Base-by-base conservation (phyloP, 2,797 vertebrate species). In the Aldrovandia affinis region DNA sequence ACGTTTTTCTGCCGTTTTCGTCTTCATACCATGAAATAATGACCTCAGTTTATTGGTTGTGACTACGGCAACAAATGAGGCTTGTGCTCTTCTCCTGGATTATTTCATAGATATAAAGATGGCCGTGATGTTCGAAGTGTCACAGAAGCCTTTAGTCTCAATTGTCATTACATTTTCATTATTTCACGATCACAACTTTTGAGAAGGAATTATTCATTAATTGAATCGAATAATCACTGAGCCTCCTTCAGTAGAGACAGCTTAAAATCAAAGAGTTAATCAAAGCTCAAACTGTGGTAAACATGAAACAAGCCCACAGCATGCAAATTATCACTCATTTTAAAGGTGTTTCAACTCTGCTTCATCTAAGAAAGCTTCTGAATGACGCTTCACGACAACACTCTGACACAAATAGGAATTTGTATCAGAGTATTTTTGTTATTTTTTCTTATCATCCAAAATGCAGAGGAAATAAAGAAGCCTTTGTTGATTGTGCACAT, bases 61-160 rank as follows among this genome's bases (percentile, higher is more conserved):
- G 90, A 92, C 91, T 90, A 85, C 83, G 89, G 91, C 85, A 92
- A 89, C 89, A 92, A 93, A 95, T 94, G 93, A 92, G 88, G 88
- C 91, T 91, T 90, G 86, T 91, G 91, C 89, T 88, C 90, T 88
- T 93, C 84, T 57, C 90, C 92, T 92, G 90, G 89, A 91, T 91
- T 89, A 91, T 91, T 91, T 89, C 91, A 91, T 86, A 91, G 89
- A 92, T 92, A 89, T 92, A 92, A 93, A 93, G 90, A 89, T 94
- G 89, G 90, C 88, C 93, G 86, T 92, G 91, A 93, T 91, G 88
- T 92, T 92, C 92, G 92, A 93, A 92, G 89, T 89, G 89, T 92
- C 91, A 90, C 70, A 89, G 90, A 87, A 88, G 84, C 86, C 81
- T 86, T 85, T 89, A 86, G 85, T 89, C 90, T 91, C 88, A 86